phyloP scores from a whole-genome alignment of 2,113 vertebrate species.

The Sinocyclocheilus anshuiensis region DNA sequence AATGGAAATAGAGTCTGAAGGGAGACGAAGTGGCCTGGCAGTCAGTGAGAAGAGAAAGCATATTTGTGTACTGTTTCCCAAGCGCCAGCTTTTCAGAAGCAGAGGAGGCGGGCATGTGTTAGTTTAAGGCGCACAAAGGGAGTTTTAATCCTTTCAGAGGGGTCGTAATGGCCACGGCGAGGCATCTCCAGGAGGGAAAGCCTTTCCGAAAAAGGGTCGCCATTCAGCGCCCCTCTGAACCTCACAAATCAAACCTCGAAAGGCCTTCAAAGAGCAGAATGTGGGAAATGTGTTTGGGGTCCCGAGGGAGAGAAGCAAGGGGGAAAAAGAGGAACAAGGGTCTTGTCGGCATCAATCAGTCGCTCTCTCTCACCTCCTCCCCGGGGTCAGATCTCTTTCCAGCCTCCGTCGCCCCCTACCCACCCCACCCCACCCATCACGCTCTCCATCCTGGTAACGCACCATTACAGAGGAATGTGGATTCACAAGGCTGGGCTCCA shows the following conservation, averaged over 20 bases:
- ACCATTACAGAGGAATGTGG: conserved; percentile 74
- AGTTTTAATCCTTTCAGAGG: conserved; percentile 90
- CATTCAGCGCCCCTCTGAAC: conserved; percentile 83
- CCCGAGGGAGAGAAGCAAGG: conserved; percentile 50
- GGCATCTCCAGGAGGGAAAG: conserved; percentile 83
- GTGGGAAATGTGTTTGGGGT: conserved; percentile 79
- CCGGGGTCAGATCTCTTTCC: conserved; percentile 70
- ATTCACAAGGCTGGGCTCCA: conserved; percentile 69
- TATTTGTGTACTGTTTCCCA: conserved; percentile 93
- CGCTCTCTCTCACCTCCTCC: conserved; percentile 63
- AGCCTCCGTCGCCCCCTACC: conserved; percentile 45
- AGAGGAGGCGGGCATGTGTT: conserved; percentile 85
- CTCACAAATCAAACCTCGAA: conserved; percentile 84
- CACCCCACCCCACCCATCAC: conserved; percentile 55
- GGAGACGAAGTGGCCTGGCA: conserved; percentile 80
- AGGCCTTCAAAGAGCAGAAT: conserved; percentile 92
- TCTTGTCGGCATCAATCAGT: conserved; percentile 69
- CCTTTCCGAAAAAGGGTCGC: conserved; percentile 81
- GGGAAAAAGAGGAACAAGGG: conserved; percentile 43
- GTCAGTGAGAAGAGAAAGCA: conserved; percentile 79
- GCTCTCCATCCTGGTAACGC: conserved; percentile 66
- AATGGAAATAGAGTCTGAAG: conserved; percentile 91
- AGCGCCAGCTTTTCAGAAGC: conserved; percentile 80
- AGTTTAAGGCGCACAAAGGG: conserved; percentile 94
- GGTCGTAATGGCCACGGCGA: conserved; percentile 88